Evolutionary conservation across 2,113 vertebrate species (phyloP).

Genomic region (Silurus meridionalis): DNA sequence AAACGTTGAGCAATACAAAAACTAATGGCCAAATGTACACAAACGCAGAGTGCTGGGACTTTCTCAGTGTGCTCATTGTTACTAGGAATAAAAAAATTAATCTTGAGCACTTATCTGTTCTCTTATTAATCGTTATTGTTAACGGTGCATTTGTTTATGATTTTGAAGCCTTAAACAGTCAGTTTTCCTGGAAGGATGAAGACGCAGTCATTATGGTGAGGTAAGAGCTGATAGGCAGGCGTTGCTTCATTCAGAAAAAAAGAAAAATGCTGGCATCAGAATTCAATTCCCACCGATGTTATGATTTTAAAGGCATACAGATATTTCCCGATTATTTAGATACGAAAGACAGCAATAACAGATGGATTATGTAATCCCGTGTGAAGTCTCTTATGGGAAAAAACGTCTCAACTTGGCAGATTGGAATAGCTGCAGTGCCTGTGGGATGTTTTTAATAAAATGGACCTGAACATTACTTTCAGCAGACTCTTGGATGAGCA

Average conservation of each 20-base stretch:
- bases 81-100: not conserved
- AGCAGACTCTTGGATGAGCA: not conserved
- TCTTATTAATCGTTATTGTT: not conserved
- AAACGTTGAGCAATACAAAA: not conserved
- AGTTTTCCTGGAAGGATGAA: not conserved
- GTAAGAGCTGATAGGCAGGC: not conserved
- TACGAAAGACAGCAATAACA: conserved; percentile 32
- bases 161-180: not conserved
- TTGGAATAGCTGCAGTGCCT: conserved; percentile 10
- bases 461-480: not conserved
- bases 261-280: not conserved
- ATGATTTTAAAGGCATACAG: conserved; percentile 5
- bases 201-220: not conserved
- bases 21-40: not conserved
- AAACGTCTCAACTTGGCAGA: conserved; percentile 19
- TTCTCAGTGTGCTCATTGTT: not conserved
- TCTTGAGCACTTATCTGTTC: not conserved
- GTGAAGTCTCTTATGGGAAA: conserved; percentile 27
- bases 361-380: conserved; percentile 37
- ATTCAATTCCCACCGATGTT: not conserved
- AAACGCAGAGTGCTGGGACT: not conserved
- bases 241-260: not conserved
- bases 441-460: conserved; percentile 30
- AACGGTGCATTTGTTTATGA: not conserved
- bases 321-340: conserved; percentile 23